Percentiles rank a stretch among this genome's conserved stretches.
Conservation (phyloP, 2,797 vertebrate genomes). For the Megaceryle alcyon region DNA sequence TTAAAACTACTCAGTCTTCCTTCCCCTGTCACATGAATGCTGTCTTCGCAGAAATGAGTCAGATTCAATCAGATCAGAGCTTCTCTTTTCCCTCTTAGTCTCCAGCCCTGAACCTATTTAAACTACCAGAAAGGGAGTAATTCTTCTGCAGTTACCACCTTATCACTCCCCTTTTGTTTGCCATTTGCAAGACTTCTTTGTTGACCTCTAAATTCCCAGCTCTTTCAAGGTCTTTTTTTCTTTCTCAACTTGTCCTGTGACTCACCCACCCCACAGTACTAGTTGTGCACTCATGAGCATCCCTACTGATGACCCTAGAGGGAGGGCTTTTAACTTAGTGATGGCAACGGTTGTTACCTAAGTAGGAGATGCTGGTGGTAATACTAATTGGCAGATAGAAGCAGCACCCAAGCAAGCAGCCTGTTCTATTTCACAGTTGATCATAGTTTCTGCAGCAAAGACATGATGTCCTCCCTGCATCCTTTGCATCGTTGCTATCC, state of each 20-base stretch:
- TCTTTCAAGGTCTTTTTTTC: background rate
- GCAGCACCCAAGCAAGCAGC: background rate
- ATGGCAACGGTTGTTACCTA: background rate
- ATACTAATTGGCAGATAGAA: background rate
- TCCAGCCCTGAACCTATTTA: background rate
- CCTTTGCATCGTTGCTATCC: background rate
- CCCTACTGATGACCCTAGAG: background rate
- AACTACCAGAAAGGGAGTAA: background rate
- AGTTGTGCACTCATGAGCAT: background rate
- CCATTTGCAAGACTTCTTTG: background rate
- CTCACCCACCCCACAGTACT: fast-evolving
- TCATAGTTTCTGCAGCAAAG: background rate
- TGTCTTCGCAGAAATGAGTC: background rate
- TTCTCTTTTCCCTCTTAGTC: background rate
- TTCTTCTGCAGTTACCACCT: background rate
- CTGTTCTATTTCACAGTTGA: background rate
- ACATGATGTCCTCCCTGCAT: background rate
- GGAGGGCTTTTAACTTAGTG: background rate
- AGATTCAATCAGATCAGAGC: fast-evolving
- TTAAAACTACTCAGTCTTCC: background rate
- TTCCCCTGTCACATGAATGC: background rate
- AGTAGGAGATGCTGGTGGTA: background rate
- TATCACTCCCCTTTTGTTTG: background rate
- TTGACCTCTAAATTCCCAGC: background rate
- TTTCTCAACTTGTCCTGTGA: background rate